Conservation (phyloP, 1,140 invertebrate genomes). For the Latrodectus geometricus region DNA sequence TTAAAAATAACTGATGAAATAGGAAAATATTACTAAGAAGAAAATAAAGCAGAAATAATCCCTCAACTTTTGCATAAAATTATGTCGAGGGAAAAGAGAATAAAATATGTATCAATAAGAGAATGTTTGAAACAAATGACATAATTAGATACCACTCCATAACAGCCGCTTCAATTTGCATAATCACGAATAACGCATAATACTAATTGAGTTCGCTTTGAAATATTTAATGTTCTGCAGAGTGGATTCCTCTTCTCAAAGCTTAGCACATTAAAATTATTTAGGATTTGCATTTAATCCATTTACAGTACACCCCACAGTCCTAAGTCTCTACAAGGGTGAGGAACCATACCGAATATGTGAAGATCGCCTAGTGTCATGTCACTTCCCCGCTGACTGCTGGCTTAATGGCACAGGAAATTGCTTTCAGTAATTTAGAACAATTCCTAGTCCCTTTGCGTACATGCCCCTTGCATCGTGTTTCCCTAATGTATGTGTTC, state of each 20-base stretch:
- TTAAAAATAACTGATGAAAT: no score
- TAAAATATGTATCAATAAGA: no score
- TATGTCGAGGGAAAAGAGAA: no score
- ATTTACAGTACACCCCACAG: conserved; percentile 38
- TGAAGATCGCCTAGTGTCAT: conserved; percentile 38
- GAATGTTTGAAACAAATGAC: conserved; percentile 5
- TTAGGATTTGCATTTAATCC: conserved; percentile 49
- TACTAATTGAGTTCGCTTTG: conserved; percentile 46
- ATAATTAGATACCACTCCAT: conserved; percentile 41
- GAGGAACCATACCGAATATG: conserved; percentile 27
- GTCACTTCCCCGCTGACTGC: conserved; percentile 30
- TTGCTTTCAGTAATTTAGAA: conserved; percentile 51
- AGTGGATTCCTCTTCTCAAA: conserved; percentile 6
- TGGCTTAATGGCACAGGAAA: conserved; percentile 51
- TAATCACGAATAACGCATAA: conserved; percentile 49
- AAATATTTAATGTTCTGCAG: conserved; percentile 49
- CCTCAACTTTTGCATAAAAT: no score
- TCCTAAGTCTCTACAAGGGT: conserved; percentile 13
- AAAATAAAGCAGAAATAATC: no score
- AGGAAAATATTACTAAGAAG: no score
- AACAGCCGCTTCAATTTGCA: conserved; percentile 46
- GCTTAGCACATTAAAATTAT: conserved; percentile 47
- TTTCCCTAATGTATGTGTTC: conserved; percentile 43
- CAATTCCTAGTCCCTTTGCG: conserved; percentile 26
- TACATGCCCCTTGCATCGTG: conserved; percentile 33